A percentile compares a stretch with the other conserved stretches of the same genome.
Evolutionary conservation across 2,797 vertebrate genomes (phyloP).

Genomic region (Chaenodraco wilsoni): DNA sequence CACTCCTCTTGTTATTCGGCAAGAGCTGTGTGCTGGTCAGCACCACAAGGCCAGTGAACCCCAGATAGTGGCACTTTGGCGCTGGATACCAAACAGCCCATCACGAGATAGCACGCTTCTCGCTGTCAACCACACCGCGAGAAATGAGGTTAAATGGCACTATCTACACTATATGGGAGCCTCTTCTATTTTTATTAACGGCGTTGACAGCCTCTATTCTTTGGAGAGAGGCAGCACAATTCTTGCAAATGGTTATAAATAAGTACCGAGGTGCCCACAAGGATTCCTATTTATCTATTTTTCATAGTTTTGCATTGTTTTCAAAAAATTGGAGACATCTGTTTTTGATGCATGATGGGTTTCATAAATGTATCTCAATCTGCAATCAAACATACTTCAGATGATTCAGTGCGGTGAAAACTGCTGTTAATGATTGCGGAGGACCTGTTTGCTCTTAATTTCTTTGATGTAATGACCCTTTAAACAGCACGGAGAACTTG

Average conservation of each 20-base stretch:
- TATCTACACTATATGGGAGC: slow-evolving; percentile 76
- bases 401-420: slow-evolving; percentile 42
- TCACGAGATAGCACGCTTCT: slow-evolving; percentile 72
- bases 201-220: slow-evolving; percentile 76
- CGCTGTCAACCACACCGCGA: slow-evolving; percentile 70
- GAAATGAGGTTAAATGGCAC: slow-evolving; percentile 82
- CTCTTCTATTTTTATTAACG: slow-evolving; percentile 82
- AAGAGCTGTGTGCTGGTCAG: slow-evolving; percentile 66
- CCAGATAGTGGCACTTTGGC: slow-evolving; percentile 76
- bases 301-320: slow-evolving; percentile 52
- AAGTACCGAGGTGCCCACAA: slow-evolving; percentile 42
- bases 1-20: slow-evolving; percentile 69
- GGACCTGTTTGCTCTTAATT: slow-evolving; percentile 57
- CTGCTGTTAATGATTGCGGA: slow-evolving; percentile 48
- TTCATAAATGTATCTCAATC: slow-evolving; percentile 52
- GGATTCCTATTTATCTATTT: slow-evolving; percentile 54
- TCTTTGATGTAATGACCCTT: slow-evolving; percentile 70
- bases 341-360: slow-evolving; percentile 34
- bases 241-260: slow-evolving; percentile 76
- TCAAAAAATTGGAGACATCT: slow-evolving; percentile 47
- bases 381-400: slow-evolving; percentile 47
- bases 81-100: slow-evolving; percentile 73
- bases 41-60: slow-evolving; percentile 70
- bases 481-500: slow-evolving; percentile 56
- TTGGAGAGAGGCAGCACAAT: slow-evolving; percentile 54